Base-by-base conservation (phyloP, 2,888 invertebrate species). In the Acleris literana region DNA sequence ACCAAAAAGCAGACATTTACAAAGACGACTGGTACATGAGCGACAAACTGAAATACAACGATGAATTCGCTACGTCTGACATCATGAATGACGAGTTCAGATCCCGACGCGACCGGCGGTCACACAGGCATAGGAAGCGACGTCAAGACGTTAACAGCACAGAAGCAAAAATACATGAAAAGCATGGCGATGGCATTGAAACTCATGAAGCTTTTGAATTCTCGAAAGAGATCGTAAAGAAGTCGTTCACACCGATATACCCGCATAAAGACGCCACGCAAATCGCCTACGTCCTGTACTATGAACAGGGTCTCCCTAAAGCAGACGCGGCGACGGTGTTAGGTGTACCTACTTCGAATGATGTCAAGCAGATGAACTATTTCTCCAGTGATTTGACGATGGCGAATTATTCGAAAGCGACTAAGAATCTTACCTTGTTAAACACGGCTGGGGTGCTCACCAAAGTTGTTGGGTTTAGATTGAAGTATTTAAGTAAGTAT, bases 231-330 rank as follows among this genome's bases (percentile, higher is more conserved):
- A 77, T 90, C 0, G 88, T 86, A 0, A 92, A 91, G 72, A 91
- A 89, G 68, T 87, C 87, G 0, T 76, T 78, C 55, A 68, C 74
- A 0, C 78, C 80, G 2, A 69, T 68, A 18, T 78, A 78, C 43
- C 76, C 78, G 46, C 80, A 82, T 57, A 85, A 79, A 51, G 83
- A 86, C 51, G 79, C 84, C 0, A 84, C 85, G 0, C 85, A 88
- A 61, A 85, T 93, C 2, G 92, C 89, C 0, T 93, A 93, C 63
- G 91, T 93, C 0, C 69, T 93, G 39, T 93, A 90, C 70, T 93
- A 90, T 52, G 92, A 93, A 49, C 86, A 91, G 68, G 92, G 93
- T 0, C 80, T 84, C 1, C 77, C 87, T 0, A 84, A 83, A 20
- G 85, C 80, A 44, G 88, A 88, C 46, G 71, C 79, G 1, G 74